Conservation (phyloP, 2,888 invertebrate species). For the Macrosiphum euphorbiae region DNA sequence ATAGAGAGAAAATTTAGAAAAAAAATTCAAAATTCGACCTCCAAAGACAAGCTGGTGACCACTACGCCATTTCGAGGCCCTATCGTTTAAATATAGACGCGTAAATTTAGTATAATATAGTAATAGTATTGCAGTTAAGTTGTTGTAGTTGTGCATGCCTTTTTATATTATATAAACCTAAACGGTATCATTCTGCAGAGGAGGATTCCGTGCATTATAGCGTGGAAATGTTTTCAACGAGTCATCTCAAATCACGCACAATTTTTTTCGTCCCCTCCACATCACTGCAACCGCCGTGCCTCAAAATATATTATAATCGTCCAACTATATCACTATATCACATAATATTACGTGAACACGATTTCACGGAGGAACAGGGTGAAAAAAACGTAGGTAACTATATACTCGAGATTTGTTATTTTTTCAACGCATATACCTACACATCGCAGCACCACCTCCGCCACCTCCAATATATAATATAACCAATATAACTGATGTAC, state of each 20-base stretch:
- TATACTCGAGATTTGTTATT: conserved; percentile 1
- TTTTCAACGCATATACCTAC: not conserved
- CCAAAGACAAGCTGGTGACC: not conserved
- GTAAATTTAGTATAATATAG: not conserved
- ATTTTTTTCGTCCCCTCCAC: conserved; percentile 5
- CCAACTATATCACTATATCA: not conserved
- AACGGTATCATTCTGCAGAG: not conserved
- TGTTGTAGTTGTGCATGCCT: not conserved
- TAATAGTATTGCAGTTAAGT: not conserved
- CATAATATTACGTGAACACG: not conserved
- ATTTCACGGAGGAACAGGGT: conserved; percentile 41
- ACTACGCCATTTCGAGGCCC: not conserved
- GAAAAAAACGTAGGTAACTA: not conserved
- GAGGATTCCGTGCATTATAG: not conserved
- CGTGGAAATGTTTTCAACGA: conserved; percentile 34
- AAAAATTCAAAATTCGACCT: not conserved
- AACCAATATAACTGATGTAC: not conserved
- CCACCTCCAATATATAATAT: not conserved
- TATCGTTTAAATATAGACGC: too few relatives aligned
- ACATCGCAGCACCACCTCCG: not conserved
- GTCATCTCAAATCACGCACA: conserved; percentile 37
- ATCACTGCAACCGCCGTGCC: not conserved
- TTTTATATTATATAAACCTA: not conserved
- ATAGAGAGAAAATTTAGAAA: not conserved
- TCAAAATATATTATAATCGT: not conserved